phyloP scores from a whole-genome alignment of 2,113 vertebrate species.

The Lota lota region DNA sequence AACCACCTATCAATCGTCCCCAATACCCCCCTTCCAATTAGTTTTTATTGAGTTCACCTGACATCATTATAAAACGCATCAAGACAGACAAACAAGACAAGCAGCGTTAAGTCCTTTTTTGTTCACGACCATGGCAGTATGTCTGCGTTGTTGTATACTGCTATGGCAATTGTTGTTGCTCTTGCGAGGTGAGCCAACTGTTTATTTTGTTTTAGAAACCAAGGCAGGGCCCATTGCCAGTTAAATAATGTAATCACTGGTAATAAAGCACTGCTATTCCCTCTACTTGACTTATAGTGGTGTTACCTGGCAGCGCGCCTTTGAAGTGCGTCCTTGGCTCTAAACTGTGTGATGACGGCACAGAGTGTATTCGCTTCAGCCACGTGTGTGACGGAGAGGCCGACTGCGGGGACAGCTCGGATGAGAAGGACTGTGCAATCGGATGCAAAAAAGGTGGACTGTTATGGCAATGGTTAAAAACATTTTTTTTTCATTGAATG shows the following conservation, averaged over 20 bases:
- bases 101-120: background rate
- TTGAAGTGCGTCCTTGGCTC: constrained; percentile 46
- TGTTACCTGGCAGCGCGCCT: constrained; percentile 29
- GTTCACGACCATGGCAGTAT: constrained; percentile 46
- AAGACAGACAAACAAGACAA: too few relatives aligned
- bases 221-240: background rate
- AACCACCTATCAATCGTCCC: too few relatives aligned
- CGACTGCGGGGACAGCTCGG: constrained; percentile 84
- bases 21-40: too few relatives aligned
- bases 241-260: background rate
- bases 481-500: too few relatives aligned
- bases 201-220: background rate
- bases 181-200: constrained; percentile 44
- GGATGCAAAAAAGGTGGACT: constrained; percentile 70
- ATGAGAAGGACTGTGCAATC: constrained; percentile 75
- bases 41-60: constrained; percentile 24
- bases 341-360: constrained; percentile 68
- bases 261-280: too few relatives aligned
- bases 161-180: constrained; percentile 25
- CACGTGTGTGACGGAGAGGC: constrained; percentile 80
- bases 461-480: too few relatives aligned
- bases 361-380: constrained; percentile 68
- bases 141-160: constrained; percentile 36
- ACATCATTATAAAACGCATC: constrained; percentile 33
- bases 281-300: background rate